phyloP scores from a whole-genome alignment of 2,888 invertebrate genomes.

The Ephialtes manifestator region DNA sequence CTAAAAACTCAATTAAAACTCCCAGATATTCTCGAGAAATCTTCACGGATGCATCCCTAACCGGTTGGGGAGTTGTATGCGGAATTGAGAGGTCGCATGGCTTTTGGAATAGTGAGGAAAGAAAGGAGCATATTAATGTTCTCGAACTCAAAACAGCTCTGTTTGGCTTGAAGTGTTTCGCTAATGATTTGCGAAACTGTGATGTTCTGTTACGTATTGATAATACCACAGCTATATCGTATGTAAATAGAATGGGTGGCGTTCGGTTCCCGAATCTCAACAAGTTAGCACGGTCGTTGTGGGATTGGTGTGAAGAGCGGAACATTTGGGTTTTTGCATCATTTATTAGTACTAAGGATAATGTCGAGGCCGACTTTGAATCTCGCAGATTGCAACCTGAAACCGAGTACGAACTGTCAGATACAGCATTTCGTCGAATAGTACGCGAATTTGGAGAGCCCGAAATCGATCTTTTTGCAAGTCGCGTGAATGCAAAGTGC shows the following conservation, averaged over 20 bases:
- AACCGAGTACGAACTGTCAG: too few species aligned
- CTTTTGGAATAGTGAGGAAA: background rate
- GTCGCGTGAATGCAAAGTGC: too few species aligned
- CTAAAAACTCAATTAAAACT: constrained; percentile 38
- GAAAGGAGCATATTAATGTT: constrained; percentile 45
- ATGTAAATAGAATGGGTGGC: constrained; percentile 11
- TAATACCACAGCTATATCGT: constrained; percentile 8
- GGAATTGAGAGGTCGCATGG: constrained; percentile 9
- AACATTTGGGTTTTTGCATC: constrained; percentile 53
- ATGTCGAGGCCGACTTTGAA: constrained; percentile 53
- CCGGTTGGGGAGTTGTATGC: constrained; percentile 66
- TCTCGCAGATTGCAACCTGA: too few species aligned
- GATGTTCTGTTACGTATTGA: constrained; percentile 10
- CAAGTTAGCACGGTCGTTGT: background rate
- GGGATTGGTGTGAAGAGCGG: constrained; percentile 52
- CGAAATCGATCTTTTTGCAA: too few species aligned
- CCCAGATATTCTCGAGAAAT: constrained; percentile 39
- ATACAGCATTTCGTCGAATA: too few species aligned
- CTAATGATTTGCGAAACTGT: background rate
- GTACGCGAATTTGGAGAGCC: too few species aligned
- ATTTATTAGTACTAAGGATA: constrained; percentile 53
- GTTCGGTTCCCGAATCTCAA: background rate
- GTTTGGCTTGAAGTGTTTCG: constrained; percentile 50
- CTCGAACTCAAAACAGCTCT: constrained; percentile 55
- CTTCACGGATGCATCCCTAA: constrained; percentile 65